Conservation (phyloP, 2,797 vertebrate genomes). For the Meriones psammophilus region DNA sequence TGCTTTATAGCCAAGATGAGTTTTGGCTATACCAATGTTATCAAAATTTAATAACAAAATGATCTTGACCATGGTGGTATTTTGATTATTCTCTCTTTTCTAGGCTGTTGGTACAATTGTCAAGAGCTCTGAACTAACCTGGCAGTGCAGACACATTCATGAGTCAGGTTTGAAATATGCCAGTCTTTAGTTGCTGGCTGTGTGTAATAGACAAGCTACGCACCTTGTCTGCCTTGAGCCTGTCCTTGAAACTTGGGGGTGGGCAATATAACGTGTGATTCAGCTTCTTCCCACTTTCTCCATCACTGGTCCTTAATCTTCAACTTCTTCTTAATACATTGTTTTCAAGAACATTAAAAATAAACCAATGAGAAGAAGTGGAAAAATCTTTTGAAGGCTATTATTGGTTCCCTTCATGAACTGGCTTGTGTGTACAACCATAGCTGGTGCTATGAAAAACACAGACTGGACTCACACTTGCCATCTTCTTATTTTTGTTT, state of each 20-base stretch:
- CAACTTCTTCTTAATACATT: not conserved
- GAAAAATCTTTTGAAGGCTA: not conserved
- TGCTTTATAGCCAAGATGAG: constrained; percentile 1
- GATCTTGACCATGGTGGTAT: not conserved
- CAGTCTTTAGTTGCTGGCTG: not conserved
- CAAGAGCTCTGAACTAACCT: not conserved
- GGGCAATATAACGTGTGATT: not conserved
- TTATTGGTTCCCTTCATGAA: not conserved
- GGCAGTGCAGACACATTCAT: not conserved
- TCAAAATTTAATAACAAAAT: constrained; percentile 49
- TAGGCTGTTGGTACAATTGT: not conserved
- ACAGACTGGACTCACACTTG: not conserved
- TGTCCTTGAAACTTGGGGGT: not conserved
- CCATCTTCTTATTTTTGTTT: not conserved
- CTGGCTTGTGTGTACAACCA: not conserved
- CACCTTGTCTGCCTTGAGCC: not conserved
- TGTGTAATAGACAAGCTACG: not conserved
- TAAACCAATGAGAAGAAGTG: not conserved
- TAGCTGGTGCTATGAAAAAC: not conserved
- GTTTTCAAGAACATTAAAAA: constrained; percentile 24
- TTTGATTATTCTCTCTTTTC: not conserved
- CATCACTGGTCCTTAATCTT: not conserved
- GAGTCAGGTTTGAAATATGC: constrained; percentile 38
- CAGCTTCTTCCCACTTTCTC: not conserved
- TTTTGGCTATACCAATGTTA: not conserved